Evolutionary conservation across 2,888 invertebrate species (phyloP), one percentile per base, ranked within the genome.

Genomic region (Sthenelais limicola): DNA sequence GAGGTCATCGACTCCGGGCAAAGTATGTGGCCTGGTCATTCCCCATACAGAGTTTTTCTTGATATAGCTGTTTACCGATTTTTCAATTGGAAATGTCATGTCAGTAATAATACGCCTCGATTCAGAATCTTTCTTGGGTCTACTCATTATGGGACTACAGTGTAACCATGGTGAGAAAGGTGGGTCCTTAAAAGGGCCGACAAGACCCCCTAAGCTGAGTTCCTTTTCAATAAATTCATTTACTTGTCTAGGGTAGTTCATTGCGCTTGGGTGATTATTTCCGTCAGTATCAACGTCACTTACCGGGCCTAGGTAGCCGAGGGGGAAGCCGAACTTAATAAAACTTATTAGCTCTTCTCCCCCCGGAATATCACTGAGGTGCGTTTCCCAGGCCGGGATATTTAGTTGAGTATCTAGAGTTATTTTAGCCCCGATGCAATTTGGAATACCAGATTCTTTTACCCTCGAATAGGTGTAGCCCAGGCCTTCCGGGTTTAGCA

Each of bases 31-130:
- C 43, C 43, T 43, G 9, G 18, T 18, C 43, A 12, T 9, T 18
- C 43, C 43, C 12, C 9, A 18, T 18, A 18, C 43, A 43, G 9
- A 12, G 18, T 43, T 43, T 18, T 43, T 43, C 43, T 12, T 43
- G 43, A 43, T 43, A 18, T 43, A 43, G 18, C 43, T 43, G 43
- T 43, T 43, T 43, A 43, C 43, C 43, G 43, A 43, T 43, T 43
- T 9, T 18, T 43, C 43, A 9, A 12, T 9, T 9, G 43, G 43
- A 43, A 43, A 43, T 9, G 43, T 43, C 12, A 43, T 9, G 43
- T 43, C 43, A 9, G 43, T 43, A 43, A 43, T 43, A 18, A 43
- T 18, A 9, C 43, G 9, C 9, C 43, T 9, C 43, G 9, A 12
- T 12, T 18, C 43, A 9, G 18, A 9, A 18, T 43, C 43, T 9